These are phyloP conservation scores for Tangara arthus DNA, from an alignment of 2,797 vertebrate genomes.

Conservation along the genomic window DNA sequence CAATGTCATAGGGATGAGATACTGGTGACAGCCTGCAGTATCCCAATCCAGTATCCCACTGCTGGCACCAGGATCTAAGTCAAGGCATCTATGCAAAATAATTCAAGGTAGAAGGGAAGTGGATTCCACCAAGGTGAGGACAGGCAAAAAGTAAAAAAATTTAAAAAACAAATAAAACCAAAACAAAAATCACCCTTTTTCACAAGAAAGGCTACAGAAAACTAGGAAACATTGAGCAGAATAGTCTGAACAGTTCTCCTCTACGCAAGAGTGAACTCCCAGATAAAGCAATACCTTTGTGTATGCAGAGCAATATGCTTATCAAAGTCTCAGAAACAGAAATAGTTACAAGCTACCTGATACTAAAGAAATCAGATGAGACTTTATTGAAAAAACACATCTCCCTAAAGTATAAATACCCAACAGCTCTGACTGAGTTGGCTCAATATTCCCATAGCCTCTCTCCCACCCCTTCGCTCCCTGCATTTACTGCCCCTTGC, in stretches of 20 bases:
- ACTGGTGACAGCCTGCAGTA: neutral
- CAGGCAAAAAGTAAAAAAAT: accelerated
- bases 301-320: neutral
- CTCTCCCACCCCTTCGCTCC: neutral
- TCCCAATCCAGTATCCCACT: neutral
- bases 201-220: neutral
- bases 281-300: neutral
- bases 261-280: neutral
- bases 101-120: neutral
- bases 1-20: neutral
- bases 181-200: neutral
- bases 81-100: neutral
- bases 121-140: neutral
- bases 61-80: neutral
- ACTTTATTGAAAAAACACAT: neutral
- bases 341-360: neutral
- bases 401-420: neutral
- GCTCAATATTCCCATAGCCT: neutral
- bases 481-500: neutral
- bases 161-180: neutral
- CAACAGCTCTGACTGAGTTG: neutral
- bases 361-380: neutral
- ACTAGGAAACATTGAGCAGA: neutral
- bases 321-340: neutral
- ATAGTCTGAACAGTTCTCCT: neutral